Evolutionary conservation across 2,113 vertebrate genomes (phyloP).

Genomic region (Cephalopterus ornatus): DNA sequence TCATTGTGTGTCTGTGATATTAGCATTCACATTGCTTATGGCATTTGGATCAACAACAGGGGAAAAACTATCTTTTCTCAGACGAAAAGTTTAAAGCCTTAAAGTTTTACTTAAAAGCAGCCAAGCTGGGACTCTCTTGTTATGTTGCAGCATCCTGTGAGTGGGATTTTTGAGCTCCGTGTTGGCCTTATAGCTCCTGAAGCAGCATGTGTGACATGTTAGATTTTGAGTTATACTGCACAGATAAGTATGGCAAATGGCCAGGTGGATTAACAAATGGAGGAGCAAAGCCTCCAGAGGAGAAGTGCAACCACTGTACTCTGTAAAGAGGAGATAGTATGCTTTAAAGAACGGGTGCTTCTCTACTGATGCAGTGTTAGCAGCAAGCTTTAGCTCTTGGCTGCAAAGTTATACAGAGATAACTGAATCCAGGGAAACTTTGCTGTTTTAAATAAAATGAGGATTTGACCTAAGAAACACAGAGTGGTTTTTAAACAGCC

Average conservation of each 20-base stretch:
- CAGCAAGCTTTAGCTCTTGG: not conserved
- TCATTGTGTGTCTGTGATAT: constrained; percentile 1
- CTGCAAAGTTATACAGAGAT: not conserved
- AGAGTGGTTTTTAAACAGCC: not conserved
- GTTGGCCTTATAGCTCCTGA: not conserved
- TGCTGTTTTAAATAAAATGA: not conserved
- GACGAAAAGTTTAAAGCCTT: constrained; percentile 46
- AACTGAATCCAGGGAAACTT: not conserved
- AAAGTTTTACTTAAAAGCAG: constrained; percentile 50
- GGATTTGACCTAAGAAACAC: not conserved
- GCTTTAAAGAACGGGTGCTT: not conserved
- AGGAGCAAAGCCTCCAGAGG: not conserved
- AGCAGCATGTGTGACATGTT: not conserved
- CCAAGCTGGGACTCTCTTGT: not conserved
- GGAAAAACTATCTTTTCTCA: not conserved
- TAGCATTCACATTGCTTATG: constrained; percentile 21
- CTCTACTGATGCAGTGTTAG: not conserved
- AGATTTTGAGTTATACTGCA: not conserved
- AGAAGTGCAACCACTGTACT: not conserved
- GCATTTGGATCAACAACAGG: constrained; percentile 25
- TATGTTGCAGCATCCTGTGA: not conserved
- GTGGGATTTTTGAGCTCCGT: not conserved
- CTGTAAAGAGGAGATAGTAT: not conserved
- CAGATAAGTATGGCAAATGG: not conserved
- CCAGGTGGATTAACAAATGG: constrained; percentile 2